Percentiles rank a stretch among this genome's conserved stretches.
These are phyloP conservation scores for Neodon shergylaensis DNA, from an alignment of 2,113 vertebrate genomes.

Conservation along the genomic window DNA sequence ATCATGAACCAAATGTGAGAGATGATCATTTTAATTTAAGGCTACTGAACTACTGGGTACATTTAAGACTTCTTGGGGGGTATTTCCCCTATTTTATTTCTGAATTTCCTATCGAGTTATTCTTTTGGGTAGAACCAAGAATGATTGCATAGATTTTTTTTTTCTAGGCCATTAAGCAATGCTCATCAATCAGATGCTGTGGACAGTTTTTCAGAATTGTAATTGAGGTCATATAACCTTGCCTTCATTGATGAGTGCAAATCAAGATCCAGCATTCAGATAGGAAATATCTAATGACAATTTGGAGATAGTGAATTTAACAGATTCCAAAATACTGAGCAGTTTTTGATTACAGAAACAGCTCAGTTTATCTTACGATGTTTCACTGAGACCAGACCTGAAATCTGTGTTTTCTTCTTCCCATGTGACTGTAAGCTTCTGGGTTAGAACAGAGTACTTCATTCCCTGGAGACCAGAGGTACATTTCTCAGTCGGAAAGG, in stretches of 20 bases:
- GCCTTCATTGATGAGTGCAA: slow-evolving; percentile 51
- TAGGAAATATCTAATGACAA: slow-evolving; percentile 21
- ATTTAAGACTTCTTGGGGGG: background rate
- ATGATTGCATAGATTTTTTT: slow-evolving; percentile 1
- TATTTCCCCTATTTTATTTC: background rate
- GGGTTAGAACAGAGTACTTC: background rate
- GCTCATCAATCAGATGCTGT: slow-evolving; percentile 59
- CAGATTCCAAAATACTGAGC: background rate
- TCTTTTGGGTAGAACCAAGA: slow-evolving; percentile 48
- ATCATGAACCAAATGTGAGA: background rate
- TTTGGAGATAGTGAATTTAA: background rate
- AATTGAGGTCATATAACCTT: slow-evolving; percentile 58
- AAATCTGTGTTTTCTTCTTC: background rate
- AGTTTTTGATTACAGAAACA: background rate
- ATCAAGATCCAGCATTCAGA: background rate
- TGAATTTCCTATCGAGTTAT: slow-evolving; percentile 28
- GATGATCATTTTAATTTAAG: slow-evolving; percentile 1
- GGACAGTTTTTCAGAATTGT: slow-evolving; percentile 58
- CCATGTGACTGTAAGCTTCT: background rate
- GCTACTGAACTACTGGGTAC: background rate
- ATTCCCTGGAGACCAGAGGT: background rate
- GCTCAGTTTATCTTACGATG: background rate
- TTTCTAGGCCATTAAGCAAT: slow-evolving; percentile 35
- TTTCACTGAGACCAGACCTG: background rate
- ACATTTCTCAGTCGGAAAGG: background rate